Evolutionary conservation across 2,113 vertebrate genomes (phyloP), one percentile per base, ranked within the genome.

Genomic region (Callocephalon fimbriatum): DNA sequence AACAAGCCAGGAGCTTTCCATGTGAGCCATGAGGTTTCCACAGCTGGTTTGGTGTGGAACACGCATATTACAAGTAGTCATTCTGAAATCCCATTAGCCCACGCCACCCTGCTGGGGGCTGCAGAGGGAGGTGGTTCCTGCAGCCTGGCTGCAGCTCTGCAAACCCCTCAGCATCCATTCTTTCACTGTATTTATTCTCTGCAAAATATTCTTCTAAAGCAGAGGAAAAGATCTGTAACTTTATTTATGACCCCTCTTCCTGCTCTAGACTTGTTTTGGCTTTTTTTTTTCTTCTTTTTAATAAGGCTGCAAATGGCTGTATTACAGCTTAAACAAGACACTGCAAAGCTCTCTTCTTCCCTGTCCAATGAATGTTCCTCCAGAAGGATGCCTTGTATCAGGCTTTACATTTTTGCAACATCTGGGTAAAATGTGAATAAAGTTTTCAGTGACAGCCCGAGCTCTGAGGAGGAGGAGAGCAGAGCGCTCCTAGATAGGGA

Each of bases 121-220:
- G 47, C 2, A 1, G 48, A 3, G n/a, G 29, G 4, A 4, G 1
- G 15, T 17, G 7, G 9, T 10, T 44, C 31, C 76, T 45, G 15
- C 59, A 54, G 67, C 44, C 13, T 5, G 31, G 15, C 35, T 3
- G 2, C 1, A 0, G 26, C 47, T 2, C 0, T 5, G 11, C 40
- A 14, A 23, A 37, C 15, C 54, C 22, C 21, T 35, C 21, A 58
- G 37, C 68, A 40, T 31, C 56, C 50, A 20, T 35, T 26, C 62
- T 10, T 31, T 19, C 25, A 2, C 16, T 29, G 19, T 6, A 3
- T 3, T 51, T 14, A 6, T 47, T 19, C 38, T 16, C 45, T 19
- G 12, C 68, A 23, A 12, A 42, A 53, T 23, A 58, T 5, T 26
- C 42, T 32, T 44, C 62, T 9, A 29, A 35, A 51, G 56, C n/a